A percentile compares a stretch with the other conserved stretches of the same genome.
Evolutionary conservation across 2,797 vertebrate genomes (phyloP).

Genomic region (Falco novaeseelandiae): DNA sequence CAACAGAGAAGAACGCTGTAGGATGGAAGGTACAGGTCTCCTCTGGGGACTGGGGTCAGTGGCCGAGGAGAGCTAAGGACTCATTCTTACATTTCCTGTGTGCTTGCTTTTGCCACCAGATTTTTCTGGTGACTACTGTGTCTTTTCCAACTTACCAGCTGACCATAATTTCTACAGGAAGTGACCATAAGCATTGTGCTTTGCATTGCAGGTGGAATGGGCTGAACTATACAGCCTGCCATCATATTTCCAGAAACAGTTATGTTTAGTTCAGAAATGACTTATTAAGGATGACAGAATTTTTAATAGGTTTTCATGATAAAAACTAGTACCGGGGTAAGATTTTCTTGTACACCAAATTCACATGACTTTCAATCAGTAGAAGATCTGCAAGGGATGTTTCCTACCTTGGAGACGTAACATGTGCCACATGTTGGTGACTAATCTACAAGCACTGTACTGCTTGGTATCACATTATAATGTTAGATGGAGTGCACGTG

Average conservation of each 20-base stretch:
- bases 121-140: not conserved
- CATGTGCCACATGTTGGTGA: not conserved
- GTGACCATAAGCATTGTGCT: not conserved
- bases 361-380: not conserved
- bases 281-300: not conserved
- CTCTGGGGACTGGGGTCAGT: not conserved
- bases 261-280: conserved; percentile 1
- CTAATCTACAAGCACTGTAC: not conserved
- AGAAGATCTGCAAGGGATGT: not conserved
- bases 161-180: not conserved
- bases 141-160: not conserved
- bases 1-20: not conserved
- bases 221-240: not conserved
- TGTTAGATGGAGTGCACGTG: not conserved
- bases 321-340: not conserved
- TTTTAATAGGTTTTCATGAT: not conserved
- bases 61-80: not conserved
- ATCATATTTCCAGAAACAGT: not conserved
- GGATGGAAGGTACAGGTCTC: not conserved
- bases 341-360: not conserved
- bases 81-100: not conserved
- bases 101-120: not conserved
- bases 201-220: not conserved
- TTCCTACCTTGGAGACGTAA: not conserved
- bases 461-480: not conserved